Evolutionary conservation across 2,113 vertebrate species (phyloP).

Genomic region (Brienomyrus brachyistius): DNA sequence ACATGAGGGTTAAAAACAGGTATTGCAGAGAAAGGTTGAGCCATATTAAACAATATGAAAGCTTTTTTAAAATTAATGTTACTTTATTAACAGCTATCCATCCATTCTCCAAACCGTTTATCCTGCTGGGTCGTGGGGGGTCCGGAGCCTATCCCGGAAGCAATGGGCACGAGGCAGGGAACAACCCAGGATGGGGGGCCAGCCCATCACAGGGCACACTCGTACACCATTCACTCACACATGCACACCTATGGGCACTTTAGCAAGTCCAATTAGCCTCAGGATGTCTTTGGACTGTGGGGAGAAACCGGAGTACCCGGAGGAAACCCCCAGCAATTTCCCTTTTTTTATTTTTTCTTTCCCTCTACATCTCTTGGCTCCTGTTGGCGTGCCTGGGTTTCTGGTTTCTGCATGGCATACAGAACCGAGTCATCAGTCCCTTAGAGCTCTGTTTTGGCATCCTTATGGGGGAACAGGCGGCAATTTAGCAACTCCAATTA

Average conservation of each 20-base stretch:
- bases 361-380: constrained; percentile 20
- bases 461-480: neutral
- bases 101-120: too few species aligned
- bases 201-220: too few species aligned
- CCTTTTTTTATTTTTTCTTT: neutral
- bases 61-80: neutral
- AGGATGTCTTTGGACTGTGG: too few species aligned
- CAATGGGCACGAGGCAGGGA: too few species aligned
- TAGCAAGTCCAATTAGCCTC: too few species aligned
- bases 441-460: neutral
- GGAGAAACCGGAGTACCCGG: too few species aligned
- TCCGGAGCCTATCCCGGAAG: too few species aligned
- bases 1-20: neutral
- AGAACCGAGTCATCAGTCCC: neutral
- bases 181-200: too few species aligned
- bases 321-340: neutral
- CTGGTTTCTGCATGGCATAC: neutral
- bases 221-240: too few species aligned
- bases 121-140: too few species aligned
- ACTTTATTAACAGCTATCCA: neutral
- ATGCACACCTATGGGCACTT: too few species aligned
- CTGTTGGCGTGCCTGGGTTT: neutral
- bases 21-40: neutral
- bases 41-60: neutral
- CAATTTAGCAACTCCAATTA: too few species aligned